Evolutionary conservation across 2,113 vertebrate species (phyloP).

Genomic region (Daboia siamensis): DNA sequence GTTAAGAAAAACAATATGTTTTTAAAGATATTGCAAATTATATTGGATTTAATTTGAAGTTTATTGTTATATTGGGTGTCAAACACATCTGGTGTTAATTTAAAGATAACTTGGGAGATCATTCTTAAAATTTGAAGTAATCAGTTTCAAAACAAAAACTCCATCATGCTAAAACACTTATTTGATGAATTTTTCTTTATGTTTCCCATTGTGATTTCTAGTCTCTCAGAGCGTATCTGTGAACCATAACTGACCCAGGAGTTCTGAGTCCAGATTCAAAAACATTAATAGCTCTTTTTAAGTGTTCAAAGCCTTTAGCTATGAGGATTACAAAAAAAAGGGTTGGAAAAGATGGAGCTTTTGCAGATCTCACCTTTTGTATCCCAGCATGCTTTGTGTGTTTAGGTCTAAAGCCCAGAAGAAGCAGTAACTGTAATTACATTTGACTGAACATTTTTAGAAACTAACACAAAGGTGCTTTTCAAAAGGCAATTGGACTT

Average conservation of each 20-base stretch:
- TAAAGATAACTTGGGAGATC: not conserved
- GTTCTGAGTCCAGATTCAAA: not conserved
- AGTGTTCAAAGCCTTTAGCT: not conserved
- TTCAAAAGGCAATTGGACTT: not conserved
- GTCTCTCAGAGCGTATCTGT: not conserved
- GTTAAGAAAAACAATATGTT: not conserved
- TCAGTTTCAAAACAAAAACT: not conserved
- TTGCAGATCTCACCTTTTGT: not conserved
- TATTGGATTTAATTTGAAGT: not conserved
- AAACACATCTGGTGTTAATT: not conserved
- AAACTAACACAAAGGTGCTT: not conserved
- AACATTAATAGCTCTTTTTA: not conserved
- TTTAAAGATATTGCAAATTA: not conserved
- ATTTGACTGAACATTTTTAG: not conserved
- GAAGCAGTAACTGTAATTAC: not conserved
- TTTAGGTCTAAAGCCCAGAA: not conserved
- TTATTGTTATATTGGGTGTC: not conserved
- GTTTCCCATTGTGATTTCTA: not conserved
- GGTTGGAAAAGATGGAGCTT: not conserved
- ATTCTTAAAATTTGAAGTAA: not conserved
- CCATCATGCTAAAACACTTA: not conserved
- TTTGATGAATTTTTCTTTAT: not conserved
- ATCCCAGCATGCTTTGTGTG: not conserved
- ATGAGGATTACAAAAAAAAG: not conserved
- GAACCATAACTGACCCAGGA: not conserved